Evolutionary conservation across 2,113 vertebrate genomes (phyloP).

Genomic region (Lichenostomus cassidix): DNA sequence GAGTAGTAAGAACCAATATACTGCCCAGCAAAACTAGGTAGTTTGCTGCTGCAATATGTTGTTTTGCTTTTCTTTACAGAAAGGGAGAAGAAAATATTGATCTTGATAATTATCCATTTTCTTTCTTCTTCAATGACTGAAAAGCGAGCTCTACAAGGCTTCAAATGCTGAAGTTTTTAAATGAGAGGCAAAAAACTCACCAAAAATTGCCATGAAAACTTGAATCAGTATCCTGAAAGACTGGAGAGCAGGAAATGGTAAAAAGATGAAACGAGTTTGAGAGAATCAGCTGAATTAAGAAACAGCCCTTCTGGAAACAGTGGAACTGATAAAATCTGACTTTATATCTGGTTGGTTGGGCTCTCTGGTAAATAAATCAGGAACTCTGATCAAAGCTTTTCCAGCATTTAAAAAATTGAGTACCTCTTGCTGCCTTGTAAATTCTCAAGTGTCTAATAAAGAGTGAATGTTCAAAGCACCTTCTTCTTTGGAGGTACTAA

Average conservation of each 20-base stretch:
- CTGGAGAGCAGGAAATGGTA: background rate
- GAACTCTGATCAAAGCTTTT: background rate
- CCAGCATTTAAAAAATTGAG: background rate
- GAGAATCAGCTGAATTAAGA: background rate
- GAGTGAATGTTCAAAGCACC: background rate
- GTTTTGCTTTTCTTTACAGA: background rate
- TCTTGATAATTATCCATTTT: background rate
- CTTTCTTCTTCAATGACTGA: background rate
- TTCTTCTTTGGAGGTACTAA: background rate
- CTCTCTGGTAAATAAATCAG: background rate
- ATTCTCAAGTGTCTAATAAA: background rate
- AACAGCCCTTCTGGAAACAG: background rate
- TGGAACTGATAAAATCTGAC: background rate
- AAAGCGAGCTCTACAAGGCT: background rate
- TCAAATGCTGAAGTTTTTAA: background rate
- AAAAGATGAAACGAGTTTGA: background rate
- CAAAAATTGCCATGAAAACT: background rate
- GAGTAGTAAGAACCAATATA: background rate
- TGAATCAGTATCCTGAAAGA: background rate
- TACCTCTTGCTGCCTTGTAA: background rate
- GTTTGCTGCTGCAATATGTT: background rate
- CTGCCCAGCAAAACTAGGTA: background rate
- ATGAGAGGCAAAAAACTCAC: rapidly evolving
- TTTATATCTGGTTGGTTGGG: background rate
- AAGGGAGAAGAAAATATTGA: background rate